Evolutionary conservation across 2,113 vertebrate genomes (phyloP).

Genomic region (Hippolais icterina): DNA sequence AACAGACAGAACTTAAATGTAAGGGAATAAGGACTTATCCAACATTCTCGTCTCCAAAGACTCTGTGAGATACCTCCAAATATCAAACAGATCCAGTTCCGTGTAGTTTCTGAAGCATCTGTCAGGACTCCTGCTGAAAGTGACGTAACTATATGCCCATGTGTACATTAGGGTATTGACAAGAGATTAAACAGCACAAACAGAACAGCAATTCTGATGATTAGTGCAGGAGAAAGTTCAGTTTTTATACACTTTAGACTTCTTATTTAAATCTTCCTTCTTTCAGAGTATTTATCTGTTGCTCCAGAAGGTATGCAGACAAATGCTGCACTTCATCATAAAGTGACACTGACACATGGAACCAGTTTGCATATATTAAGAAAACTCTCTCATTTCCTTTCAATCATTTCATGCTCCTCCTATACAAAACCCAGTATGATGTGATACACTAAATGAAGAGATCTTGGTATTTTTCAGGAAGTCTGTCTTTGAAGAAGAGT

Average conservation of each 20-base stretch:
- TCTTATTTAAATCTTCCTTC: background rate
- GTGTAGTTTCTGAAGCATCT: background rate
- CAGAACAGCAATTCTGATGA: background rate
- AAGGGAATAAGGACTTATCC: background rate
- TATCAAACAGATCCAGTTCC: background rate
- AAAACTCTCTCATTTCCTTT: background rate
- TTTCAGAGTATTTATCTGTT: background rate
- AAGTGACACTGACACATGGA: background rate
- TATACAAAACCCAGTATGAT: background rate
- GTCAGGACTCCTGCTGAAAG: background rate
- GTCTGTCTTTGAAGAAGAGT: background rate
- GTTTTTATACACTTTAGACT: background rate
- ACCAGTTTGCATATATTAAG: background rate
- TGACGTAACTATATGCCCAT: background rate
- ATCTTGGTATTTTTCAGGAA: background rate
- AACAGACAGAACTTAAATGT: background rate
- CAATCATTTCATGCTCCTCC: background rate
- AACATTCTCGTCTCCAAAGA: background rate
- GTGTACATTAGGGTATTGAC: background rate
- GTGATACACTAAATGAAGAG: background rate
- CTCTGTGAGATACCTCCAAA: background rate
- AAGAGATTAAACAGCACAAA: background rate
- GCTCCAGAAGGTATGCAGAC: background rate
- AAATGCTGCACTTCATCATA: slow-evolving; percentile 1
- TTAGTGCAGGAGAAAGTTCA: background rate